A percentile compares a stretch with the other conserved stretches of the same genome.
These are phyloP conservation scores for Steromphala cineraria DNA, from an alignment of 2,888 invertebrate genomes.

Conservation along the genomic window DNA sequence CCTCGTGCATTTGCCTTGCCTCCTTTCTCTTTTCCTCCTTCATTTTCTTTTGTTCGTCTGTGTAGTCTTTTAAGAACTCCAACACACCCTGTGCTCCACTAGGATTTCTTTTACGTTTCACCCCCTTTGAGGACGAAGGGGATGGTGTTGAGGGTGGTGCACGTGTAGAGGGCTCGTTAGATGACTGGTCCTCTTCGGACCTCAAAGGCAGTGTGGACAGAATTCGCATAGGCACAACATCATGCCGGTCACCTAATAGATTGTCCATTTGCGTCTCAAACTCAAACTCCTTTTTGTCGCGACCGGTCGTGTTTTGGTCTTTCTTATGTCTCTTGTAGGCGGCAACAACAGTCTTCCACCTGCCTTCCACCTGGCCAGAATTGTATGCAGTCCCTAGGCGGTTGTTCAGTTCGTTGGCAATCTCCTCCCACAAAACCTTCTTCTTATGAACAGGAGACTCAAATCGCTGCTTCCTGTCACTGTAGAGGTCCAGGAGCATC, in stretches of 20 bases:
- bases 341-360: not conserved
- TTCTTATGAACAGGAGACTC: not conserved
- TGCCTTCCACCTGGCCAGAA: not conserved
- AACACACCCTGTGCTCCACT: not conserved
- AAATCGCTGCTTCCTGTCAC: slow-evolving; percentile 1
- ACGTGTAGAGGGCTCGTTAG: not conserved
- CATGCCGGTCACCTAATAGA: not conserved
- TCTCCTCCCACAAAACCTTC: not conserved
- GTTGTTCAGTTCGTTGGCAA: not conserved
- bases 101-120: not conserved
- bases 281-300: not conserved
- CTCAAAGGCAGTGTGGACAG: not conserved
- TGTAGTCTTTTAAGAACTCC: not conserved
- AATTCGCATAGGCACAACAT: not conserved
- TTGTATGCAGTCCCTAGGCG: not conserved
- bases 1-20: not conserved
- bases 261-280: not conserved
- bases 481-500: not conserved
- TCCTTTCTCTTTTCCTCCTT: not conserved
- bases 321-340: slow-evolving; percentile 1
- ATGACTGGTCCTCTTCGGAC: not conserved
- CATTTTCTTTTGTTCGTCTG: not conserved
- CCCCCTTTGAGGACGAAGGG: not conserved
- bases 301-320: not conserved
- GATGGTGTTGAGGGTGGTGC: slow-evolving; percentile 10